Evolutionary conservation across 2,888 invertebrate species (phyloP), one percentile per base, ranked within the genome.

Genomic region (Alloplasta piceator): DNA sequence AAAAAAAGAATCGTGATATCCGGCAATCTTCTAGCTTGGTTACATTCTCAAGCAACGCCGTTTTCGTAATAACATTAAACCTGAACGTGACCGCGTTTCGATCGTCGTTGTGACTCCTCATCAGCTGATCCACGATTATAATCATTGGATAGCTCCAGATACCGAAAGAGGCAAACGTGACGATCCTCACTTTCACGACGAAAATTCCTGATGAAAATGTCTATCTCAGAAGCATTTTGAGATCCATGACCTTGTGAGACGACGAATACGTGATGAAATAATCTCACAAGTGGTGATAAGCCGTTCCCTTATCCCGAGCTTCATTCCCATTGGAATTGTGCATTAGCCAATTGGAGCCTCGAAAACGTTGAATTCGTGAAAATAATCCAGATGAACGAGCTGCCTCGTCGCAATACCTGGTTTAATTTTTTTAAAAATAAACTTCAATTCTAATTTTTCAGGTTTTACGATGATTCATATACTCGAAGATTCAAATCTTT

Each of bases 71-170:
- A 73, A 73, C 64, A 63, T 55, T 73, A 46, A 56, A 43, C 12
- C 41, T 46, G 73, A 73, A 73, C 73, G 73, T 73, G 73, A 73
- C 64, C 73, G 56, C 64, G 26, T 26, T 73, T 56, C 14, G 64
- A 55, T 56, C 46, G 73, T 64, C 64, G 52, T 26, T 26, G 73
- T 58, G 74, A 73, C 38, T 74, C 26, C 68, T 74, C 56, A 68
- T 68, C 67, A 79, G 61, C 56, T 74, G 64, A 79, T 79, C 60
- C 73, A 79, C 61, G 26, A 26, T 26, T 26, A 26, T 26, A 26
- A 26, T 26, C 26, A 68, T 78, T 68, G 56, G 63, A 73, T 73
- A 26, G 68, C 43, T 36, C 26, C 14, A 70, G 9, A 26, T 3
- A 26, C 26, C 12, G 58, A 58, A 38, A 63, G 73, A 26, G 41